These are phyloP conservation scores for Eciton burchellii DNA, from an alignment of 1,140 invertebrate genomes.

Conservation along the genomic window DNA sequence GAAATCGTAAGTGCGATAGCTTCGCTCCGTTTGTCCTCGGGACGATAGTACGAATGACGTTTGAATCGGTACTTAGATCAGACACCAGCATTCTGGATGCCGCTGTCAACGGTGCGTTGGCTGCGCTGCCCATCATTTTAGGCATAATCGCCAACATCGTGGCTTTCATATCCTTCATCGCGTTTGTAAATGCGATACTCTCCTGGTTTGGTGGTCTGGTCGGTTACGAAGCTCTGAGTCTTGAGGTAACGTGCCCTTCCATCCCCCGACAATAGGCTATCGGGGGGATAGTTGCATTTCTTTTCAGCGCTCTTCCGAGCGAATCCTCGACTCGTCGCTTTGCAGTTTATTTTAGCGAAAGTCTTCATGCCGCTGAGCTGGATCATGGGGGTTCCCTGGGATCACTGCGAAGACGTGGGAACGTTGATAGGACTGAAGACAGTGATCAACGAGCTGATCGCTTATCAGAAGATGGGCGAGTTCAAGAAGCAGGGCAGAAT, in stretches of 20 bases:
- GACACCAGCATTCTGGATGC: slow-evolving; percentile 95
- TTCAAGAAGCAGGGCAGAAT: slow-evolving; percentile 87
- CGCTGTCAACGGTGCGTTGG: slow-evolving; percentile 93
- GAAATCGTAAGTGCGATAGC: slow-evolving; percentile 86
- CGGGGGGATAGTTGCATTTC: neutral
- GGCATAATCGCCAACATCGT: slow-evolving; percentile 97
- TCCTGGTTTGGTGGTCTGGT: slow-evolving; percentile 93
- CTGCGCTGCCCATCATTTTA: slow-evolving; percentile 92
- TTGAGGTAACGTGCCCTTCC: slow-evolving; percentile 86
- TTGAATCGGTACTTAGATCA: slow-evolving; percentile 86
- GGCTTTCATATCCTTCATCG: slow-evolving; percentile 95
- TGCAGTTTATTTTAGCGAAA: slow-evolving; percentile 92
- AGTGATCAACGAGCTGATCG: slow-evolving; percentile 96
- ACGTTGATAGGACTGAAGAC: slow-evolving; percentile 95
- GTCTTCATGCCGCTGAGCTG: slow-evolving; percentile 94
- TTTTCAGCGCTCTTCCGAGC: too few species aligned
- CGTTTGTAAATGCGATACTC: slow-evolving; percentile 93
- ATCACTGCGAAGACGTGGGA: slow-evolving; percentile 92
- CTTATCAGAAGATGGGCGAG: slow-evolving; percentile 91
- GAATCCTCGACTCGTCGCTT: slow-evolving; percentile 1
- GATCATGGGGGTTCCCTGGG: slow-evolving; percentile 92
- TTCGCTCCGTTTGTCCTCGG: neutral
- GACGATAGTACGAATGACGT: neutral
- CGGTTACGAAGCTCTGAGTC: slow-evolving; percentile 86
- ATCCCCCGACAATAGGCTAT: neutral